Base-by-base conservation (phyloP, 2,797 vertebrate species). In the Leucoraja ocellata region DNA sequence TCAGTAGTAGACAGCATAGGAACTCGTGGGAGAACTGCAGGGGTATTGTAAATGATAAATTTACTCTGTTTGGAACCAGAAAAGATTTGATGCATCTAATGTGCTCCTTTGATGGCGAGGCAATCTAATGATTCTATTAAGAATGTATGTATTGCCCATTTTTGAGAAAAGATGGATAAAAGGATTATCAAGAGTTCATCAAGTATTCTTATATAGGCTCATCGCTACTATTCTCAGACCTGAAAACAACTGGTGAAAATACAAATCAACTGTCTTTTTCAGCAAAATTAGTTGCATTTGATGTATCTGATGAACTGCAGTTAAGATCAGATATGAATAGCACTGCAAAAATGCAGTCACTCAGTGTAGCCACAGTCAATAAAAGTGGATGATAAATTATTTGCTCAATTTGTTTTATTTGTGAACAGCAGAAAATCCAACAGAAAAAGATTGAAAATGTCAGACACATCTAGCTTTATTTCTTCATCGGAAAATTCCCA, bases 401-500 rank as follows among this genome's bases (percentile, higher is more conserved):
- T 92, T 92, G 71, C 68, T 88, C 18, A 46, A 74, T 92, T 92
- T 76, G 25, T 74, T 92, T 76, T 91, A 46, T 76, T 28, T 92
- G 39, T 92, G 71, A 76, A 54, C 39, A 21, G 84, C 61, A 68
- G n/a, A 18, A 88, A 36, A 63, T 91, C 21, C 88, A 68, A 91
- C 63, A 71, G 63, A 91, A 91, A 76, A 92, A 25, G 21, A 28
- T 84, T 46, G 93, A 93, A 94, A 95, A 93, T 1, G 95, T 97
- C 95, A 94, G 96, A 97, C 96, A 97, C 96, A 96, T 96, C 96
- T 96, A 97, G 95, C 96, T 97, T 97, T 97, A 97, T 97, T 97
- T 96, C 94, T 95, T 61, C 95, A 95, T 96, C 96, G 96, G 96
- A 97, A 97, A 97, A 97, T 95, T 96, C 96, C 90, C 96, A 97